phyloP scores from a whole-genome alignment of 2,888 invertebrate species.

The Unio pictorum region DNA sequence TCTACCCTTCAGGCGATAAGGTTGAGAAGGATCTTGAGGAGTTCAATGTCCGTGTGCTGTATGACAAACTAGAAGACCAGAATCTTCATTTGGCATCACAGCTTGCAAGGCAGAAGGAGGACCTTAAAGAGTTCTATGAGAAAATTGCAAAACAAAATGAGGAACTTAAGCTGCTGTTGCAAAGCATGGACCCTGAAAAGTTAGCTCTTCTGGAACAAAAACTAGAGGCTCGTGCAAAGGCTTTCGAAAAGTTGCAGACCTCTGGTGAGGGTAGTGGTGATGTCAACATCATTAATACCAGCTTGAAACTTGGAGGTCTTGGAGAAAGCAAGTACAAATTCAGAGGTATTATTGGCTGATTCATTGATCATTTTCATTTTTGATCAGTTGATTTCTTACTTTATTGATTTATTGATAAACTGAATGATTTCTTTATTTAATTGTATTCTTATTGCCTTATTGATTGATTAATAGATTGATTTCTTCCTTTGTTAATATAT shows the following conservation, averaged over 20 bases:
- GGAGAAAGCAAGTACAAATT: slow-evolving; percentile 36
- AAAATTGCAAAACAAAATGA: slow-evolving; percentile 63
- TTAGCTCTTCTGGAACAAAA: slow-evolving; percentile 56
- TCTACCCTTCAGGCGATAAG: slow-evolving; percentile 24
- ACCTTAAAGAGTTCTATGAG: slow-evolving; percentile 64
- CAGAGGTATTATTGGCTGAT: slow-evolving; percentile 29
- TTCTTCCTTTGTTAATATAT: no score
- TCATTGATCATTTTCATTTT: no score
- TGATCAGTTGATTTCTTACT: no score
- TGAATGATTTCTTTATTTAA: no score
- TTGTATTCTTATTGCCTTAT: no score
- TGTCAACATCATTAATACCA: slow-evolving; percentile 49
- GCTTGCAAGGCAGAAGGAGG: slow-evolving; percentile 65
- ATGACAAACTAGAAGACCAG: slow-evolving; percentile 70
- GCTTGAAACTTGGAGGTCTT: slow-evolving; percentile 35
- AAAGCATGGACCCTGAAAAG: slow-evolving; percentile 59
- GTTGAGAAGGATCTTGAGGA: slow-evolving; percentile 59
- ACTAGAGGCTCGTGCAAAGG: slow-evolving; percentile 33
- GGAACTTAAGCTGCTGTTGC: slow-evolving; percentile 57
- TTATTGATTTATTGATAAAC: no score
- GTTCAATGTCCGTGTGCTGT: slow-evolving; percentile 68
- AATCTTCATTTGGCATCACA: slow-evolving; percentile 69
- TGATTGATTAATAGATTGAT: no score
- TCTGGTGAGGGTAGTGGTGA: slow-evolving; percentile 35
- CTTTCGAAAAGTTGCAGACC: slow-evolving; percentile 39